Evolutionary conservation across 2,888 invertebrate species (phyloP), one percentile per base, ranked within the genome.

Genomic region (Atethmia centrago): DNA sequence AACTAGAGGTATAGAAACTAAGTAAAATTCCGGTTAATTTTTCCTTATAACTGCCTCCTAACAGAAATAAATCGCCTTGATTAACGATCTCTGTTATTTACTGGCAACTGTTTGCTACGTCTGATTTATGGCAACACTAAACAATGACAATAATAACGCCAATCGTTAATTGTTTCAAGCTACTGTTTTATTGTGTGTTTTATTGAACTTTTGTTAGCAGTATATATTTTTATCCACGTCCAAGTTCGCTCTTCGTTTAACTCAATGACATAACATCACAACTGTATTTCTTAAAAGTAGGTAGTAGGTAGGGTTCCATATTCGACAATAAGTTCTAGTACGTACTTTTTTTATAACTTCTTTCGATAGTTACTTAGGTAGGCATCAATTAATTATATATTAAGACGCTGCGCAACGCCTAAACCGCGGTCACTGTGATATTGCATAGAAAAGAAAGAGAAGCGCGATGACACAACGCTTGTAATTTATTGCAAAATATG

Each of bases 111-210:
- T 86, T 88, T 87, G 83, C 79, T 84, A 80, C 71, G 79, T 58
- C 77, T 87, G 82, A 72, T 90, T 90, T 90, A 90, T 87, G 80
- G 84, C 67, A 67, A 83, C 84, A 84, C 84, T 90, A 90, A 90
- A 89, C 88, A 88, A 88, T 87, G 87, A 84, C 86, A 88, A 85
- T 84, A 85, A 86, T 86, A 87, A 83, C 65, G 71, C 73, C 68
- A 71, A 77, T 76, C 75, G 66, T 78, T 79, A 73, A 84, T 82
- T 82, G 71, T 80, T 62, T 56, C 63, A 49, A 49, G 42, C 4
- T 31, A 49, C 49, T 75, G 64, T 74, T 82, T 76, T 76, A 36
- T 36, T 36, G 36, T n/a, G n/a, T n/a, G n/a, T n/a, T n/a, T n/a
- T n/a, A 66, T 77, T 71, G 63, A 40, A 55, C 42, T 70, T 68